Evolutionary conservation across 64 coral and sea anemone species (phyloP).

Genomic region (Anthopleura sola): DNA sequence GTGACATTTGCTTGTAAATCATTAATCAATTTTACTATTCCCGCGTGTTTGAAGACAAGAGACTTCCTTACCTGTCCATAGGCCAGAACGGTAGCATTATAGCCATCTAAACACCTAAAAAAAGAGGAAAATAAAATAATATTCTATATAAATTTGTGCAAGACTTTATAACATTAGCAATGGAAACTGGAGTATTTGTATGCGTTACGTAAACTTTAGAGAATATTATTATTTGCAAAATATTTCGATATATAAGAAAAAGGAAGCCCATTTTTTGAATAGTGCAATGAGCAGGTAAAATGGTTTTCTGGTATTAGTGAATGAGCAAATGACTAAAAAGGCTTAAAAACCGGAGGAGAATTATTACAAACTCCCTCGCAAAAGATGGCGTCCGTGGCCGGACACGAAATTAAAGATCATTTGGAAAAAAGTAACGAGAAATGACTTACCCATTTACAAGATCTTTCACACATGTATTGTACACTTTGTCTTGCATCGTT

Average conservation of each 20-base stretch:
- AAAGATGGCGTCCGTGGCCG: not conserved
- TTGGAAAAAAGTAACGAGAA: not conserved
- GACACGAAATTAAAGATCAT: conserved; percentile 10
- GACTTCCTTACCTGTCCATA: conserved; percentile 82
- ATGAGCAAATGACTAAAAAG: conserved; percentile 2
- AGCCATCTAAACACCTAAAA: conserved; percentile 91
- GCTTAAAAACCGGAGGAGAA: not conserved
- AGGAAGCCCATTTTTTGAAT: not conserved
- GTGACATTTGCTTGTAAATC: not conserved
- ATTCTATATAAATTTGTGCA: not conserved
- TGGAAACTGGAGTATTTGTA: not conserved
- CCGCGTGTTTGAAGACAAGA: conserved; percentile 5
- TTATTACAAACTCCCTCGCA: conserved; percentile 1
- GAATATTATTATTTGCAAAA: no score
- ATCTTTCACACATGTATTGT: conserved; percentile 76
- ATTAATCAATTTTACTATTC: not conserved
- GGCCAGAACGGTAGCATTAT: conserved; percentile 96
- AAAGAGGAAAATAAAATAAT: conserved; percentile 4
- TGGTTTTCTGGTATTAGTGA: conserved; percentile 25
- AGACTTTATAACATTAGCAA: not conserved
- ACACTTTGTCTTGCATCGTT: conserved; percentile 77
- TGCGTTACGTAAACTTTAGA: not conserved
- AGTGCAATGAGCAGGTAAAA: conserved; percentile 28
- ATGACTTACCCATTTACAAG: conserved; percentile 84
- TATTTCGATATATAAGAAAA: not conserved